Conservation (phyloP, 2,888 invertebrate genomes). For the Macrosiphum euphorbiae region DNA sequence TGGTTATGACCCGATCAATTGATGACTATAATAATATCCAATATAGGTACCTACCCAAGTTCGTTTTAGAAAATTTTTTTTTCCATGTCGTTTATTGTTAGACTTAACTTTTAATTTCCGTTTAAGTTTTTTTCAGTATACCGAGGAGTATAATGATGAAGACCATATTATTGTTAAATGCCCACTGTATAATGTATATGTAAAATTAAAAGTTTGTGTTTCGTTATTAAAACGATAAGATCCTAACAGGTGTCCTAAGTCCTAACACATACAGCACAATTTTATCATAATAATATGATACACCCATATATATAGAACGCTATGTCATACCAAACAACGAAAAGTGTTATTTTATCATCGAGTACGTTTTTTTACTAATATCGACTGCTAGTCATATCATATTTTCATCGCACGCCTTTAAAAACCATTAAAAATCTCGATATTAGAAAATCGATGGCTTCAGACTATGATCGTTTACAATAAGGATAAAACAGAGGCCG, state of each 20-base stretch:
- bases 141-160: neutral
- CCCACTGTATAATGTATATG: neutral
- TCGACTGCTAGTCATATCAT: no score
- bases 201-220: neutral
- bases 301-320: no score
- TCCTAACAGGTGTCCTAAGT: constrained; percentile 23
- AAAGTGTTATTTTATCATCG: no score
- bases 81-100: neutral
- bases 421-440: no score
- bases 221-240: constrained; percentile 6
- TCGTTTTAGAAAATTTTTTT: neutral
- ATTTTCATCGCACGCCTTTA: no score
- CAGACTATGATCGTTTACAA: no score
- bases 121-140: neutral
- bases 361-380: no score
- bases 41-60: neutral
- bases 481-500: no score
- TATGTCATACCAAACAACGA: neutral
- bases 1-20: neutral
- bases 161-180: neutral
- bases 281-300: no score
- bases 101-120: neutral
- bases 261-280: neutral
- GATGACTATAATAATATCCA: neutral
- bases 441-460: no score